Conservation (phyloP, 2,797 vertebrate species). For the Jordanella pulchra region DNA sequence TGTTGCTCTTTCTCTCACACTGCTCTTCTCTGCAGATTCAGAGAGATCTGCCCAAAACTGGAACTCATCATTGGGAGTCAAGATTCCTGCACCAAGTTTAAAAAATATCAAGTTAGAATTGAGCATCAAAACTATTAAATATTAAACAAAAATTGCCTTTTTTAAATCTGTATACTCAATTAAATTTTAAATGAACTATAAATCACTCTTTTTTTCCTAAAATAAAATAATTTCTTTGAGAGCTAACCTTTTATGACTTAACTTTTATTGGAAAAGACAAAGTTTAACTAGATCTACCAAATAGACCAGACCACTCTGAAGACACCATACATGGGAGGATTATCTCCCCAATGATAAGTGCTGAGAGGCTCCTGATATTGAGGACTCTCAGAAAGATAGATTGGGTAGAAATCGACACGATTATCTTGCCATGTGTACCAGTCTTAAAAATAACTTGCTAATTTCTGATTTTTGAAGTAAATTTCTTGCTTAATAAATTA, state of each 20-base stretch:
- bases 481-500: background rate
- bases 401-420: too few species aligned
- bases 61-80: slow-evolving; percentile 93
- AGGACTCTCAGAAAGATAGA: too few species aligned
- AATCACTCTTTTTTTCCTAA: background rate
- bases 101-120: background rate
- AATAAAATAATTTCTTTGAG: background rate
- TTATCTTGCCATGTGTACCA: too few species aligned
- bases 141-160: background rate
- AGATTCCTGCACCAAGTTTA: slow-evolving; percentile 81
- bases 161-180: too few species aligned
- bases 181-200: background rate
- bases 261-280: background rate
- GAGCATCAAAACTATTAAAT: background rate
- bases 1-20: slow-evolving; percentile 83
- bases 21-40: slow-evolving; percentile 81
- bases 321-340: too few species aligned
- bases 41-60: slow-evolving; percentile 90
- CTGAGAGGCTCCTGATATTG: too few species aligned
- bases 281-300: background rate
- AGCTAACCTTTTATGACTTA: background rate
- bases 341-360: too few species aligned
- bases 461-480: background rate
- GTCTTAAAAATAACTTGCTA: background rate
- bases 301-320: too few species aligned